Percentiles rank a stretch among this genome's conserved stretches.
Evolutionary conservation across 2,888 invertebrate genomes (phyloP).

Genomic region (Pammene fasciana): DNA sequence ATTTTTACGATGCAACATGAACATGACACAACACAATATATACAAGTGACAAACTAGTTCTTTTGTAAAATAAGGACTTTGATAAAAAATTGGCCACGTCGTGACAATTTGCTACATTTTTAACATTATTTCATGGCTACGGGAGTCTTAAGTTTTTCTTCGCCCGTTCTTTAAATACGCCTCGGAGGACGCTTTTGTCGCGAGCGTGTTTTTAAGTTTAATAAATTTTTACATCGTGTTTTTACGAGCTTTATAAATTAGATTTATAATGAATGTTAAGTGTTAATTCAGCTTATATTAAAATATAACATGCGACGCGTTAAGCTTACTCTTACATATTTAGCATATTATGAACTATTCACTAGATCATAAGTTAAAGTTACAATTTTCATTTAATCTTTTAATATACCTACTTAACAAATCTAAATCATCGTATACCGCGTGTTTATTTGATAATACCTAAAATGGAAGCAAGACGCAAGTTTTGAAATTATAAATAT

Average conservation of each 20-base stretch:
- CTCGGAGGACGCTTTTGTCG: constrained; percentile 18
- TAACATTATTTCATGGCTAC: constrained; percentile 10
- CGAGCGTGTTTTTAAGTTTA: constrained; percentile 13
- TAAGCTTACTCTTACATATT: too few relatives aligned
- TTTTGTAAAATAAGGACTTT: background rate
- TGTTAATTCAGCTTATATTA: background rate
- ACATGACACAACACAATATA: too few relatives aligned
- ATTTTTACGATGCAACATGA: too few relatives aligned
- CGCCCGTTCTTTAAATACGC: constrained; percentile 6
- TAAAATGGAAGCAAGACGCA: too few relatives aligned
- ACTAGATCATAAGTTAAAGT: too few relatives aligned
- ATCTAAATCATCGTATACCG: too few relatives aligned
- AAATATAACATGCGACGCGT: background rate
- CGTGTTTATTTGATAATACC: too few relatives aligned
- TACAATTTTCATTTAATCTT: too few relatives aligned
- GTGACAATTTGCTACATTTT: constrained; percentile 6
- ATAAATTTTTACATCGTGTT: constrained; percentile 12
- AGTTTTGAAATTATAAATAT: too few relatives aligned
- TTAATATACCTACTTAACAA: too few relatives aligned
- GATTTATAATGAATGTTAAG: background rate
- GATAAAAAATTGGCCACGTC: constrained; percentile 6
- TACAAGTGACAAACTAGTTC: background rate
- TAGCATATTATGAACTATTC: too few relatives aligned
- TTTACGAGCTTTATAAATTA: background rate
- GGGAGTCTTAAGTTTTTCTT: constrained; percentile 1